Conservation (phyloP, 1,140 invertebrate genomes). For the Papilio dardanus region DNA sequence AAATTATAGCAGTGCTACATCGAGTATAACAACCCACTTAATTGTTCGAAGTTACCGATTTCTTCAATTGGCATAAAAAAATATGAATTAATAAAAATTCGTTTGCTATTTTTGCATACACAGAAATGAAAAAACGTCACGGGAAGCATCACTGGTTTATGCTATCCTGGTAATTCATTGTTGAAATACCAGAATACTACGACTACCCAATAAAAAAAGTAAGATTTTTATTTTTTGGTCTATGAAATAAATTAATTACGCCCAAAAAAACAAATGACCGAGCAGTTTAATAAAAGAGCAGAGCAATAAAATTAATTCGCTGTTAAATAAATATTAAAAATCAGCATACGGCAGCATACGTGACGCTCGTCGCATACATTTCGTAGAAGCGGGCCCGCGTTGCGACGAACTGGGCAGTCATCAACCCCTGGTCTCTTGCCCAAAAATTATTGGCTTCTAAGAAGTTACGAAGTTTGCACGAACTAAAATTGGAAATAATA, state of each 20-base stretch:
- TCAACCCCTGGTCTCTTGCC: conserved; percentile 12
- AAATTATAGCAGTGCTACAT: background rate
- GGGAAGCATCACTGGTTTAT: background rate
- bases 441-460: conserved; percentile 19
- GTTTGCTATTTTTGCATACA: no score
- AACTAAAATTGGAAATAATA: background rate
- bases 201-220: background rate
- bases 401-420: conserved; percentile 24
- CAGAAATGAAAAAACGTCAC: background rate
- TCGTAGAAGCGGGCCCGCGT: conserved; percentile 19
- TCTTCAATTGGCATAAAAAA: no score
- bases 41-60: no score
- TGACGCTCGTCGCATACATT: conserved; percentile 37
- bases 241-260: background rate
- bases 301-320: background rate
- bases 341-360: conserved; percentile 27
- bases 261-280: background rate
- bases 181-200: background rate
- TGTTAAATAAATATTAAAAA: conserved; percentile 4
- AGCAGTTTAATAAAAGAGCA: no score
- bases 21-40: background rate
- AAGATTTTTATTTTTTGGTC: background rate
- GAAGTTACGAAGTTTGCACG: conserved; percentile 38
- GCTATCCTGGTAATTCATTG: background rate
- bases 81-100: no score